Percentiles rank a stretch among this genome's conserved stretches.
phyloP scores from a whole-genome alignment of 2,113 vertebrate genomes.

The Embiotoca jacksoni region DNA sequence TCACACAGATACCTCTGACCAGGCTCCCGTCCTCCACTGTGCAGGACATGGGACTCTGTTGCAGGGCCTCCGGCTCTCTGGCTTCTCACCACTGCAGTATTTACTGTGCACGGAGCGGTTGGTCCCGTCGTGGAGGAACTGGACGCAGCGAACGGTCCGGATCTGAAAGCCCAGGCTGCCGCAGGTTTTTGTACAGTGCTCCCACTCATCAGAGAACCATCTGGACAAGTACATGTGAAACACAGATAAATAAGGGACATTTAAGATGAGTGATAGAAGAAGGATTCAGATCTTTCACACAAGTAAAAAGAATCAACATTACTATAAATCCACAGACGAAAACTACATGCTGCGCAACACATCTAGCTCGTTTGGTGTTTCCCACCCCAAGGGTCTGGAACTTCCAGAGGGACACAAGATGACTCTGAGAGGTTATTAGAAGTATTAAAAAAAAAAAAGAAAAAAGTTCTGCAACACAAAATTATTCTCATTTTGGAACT shows the following conservation, averaged over 20 bases:
- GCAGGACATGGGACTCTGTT: conserved; percentile 88
- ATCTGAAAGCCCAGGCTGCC: conserved; percentile 93
- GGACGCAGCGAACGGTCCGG: conserved; percentile 92
- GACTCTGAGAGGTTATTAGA: too few relatives aligned
- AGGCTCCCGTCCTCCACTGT: conserved; percentile 92
- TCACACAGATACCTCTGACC: conserved; percentile 85
- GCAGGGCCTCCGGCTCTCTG: conserved; percentile 90
- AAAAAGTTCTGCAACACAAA: too few relatives aligned
- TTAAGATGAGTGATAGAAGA: too few relatives aligned
- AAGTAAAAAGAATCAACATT: too few relatives aligned
- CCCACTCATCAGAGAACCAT: conserved; percentile 95
- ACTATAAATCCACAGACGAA: too few relatives aligned
- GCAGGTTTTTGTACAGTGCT: conserved; percentile 95
- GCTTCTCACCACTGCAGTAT: conserved; percentile 90
- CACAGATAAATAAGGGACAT: neutral
- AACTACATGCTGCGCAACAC: too few relatives aligned
- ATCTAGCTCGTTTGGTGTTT: too few relatives aligned
- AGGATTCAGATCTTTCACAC: too few relatives aligned
- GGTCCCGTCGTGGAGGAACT: conserved; percentile 86
- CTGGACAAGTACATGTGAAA: conserved; percentile 70
- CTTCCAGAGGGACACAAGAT: too few relatives aligned
- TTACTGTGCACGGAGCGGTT: conserved; percentile 94
- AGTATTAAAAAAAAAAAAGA: too few relatives aligned
- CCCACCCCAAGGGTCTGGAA: too few relatives aligned
- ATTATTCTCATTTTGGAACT: too few relatives aligned